These are phyloP conservation scores for Anguilla anguilla DNA, from an alignment of 2,797 vertebrate species.

Conservation along the genomic window DNA sequence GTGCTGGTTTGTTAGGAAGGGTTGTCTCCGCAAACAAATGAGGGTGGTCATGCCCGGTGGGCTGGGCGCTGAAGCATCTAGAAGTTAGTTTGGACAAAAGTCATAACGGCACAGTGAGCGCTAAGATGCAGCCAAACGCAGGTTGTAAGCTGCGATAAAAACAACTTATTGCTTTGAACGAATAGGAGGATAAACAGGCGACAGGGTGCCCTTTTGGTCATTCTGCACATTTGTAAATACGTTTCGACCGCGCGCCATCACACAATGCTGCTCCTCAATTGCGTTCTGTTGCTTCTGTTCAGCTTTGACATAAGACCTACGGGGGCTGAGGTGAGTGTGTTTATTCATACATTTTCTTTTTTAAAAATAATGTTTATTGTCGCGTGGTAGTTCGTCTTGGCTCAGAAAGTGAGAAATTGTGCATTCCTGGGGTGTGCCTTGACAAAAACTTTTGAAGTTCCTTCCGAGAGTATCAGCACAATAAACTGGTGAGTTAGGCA, in stretches of 20 bases:
- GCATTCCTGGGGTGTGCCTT: not conserved
- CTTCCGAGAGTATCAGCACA: not conserved
- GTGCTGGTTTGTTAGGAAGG: conserved; percentile 12
- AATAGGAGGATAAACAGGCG: not conserved
- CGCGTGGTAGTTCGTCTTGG: not conserved
- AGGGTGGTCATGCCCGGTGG: not conserved
- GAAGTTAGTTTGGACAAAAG: conserved; percentile 14
- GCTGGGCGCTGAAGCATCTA: conserved; percentile 1
- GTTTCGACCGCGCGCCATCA: not conserved
- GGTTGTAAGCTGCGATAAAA: not conserved
- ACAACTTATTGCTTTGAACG: not conserved
- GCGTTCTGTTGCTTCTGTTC: not conserved
- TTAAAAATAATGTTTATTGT: not conserved
- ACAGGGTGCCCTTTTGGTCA: conserved; percentile 3
- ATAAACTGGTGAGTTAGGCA: not conserved
- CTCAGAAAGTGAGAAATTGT: not conserved
- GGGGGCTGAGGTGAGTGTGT: conserved; percentile 1
- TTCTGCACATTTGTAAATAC: conserved; percentile 9
- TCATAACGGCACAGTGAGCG: conserved; percentile 7
- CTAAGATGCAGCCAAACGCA: conserved; percentile 12
- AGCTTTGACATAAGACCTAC: not conserved
- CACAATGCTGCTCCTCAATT: not conserved
- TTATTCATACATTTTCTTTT: not conserved
- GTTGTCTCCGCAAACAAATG: conserved; percentile 17
- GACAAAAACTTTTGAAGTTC: not conserved